Conservation (phyloP, 2,113 vertebrate species). For the Bos javanicus region DNA sequence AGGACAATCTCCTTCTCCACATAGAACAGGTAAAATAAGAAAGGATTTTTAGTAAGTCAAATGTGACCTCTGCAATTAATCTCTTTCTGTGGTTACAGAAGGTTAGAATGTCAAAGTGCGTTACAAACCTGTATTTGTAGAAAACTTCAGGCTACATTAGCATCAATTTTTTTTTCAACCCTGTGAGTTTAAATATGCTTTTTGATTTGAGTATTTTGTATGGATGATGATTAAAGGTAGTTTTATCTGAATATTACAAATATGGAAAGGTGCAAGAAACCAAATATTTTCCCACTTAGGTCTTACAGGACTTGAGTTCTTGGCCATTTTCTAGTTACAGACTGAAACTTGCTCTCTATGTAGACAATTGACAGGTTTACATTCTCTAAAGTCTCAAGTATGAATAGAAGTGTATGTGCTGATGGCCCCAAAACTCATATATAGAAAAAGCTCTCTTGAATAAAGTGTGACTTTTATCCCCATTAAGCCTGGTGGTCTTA, state of each 20-base stretch:
- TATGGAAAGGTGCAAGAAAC: neutral
- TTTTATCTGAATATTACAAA: conserved; percentile 1
- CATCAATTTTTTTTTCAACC: neutral
- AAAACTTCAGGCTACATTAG: neutral
- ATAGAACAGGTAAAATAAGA: neutral
- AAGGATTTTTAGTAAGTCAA: neutral
- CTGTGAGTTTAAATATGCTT: neutral
- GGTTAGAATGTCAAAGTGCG: neutral
- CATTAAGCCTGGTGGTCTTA: neutral
- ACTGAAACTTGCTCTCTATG: neutral
- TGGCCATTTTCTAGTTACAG: neutral
- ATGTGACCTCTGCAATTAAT: neutral
- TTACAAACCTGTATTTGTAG: neutral
- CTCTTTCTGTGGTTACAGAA: neutral
- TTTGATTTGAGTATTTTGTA: neutral
- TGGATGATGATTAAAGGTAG: neutral
- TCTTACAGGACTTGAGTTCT: neutral
- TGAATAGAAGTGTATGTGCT: neutral
- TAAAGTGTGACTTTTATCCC: neutral
- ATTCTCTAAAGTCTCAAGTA: neutral
- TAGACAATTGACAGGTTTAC: neutral
- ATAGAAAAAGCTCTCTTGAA: neutral
- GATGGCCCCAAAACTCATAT: neutral
- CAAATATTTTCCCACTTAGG: neutral
- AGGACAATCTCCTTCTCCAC: neutral